Base-by-base conservation (phyloP, 1,140 invertebrate species). In the Solenopsis invicta region DNA sequence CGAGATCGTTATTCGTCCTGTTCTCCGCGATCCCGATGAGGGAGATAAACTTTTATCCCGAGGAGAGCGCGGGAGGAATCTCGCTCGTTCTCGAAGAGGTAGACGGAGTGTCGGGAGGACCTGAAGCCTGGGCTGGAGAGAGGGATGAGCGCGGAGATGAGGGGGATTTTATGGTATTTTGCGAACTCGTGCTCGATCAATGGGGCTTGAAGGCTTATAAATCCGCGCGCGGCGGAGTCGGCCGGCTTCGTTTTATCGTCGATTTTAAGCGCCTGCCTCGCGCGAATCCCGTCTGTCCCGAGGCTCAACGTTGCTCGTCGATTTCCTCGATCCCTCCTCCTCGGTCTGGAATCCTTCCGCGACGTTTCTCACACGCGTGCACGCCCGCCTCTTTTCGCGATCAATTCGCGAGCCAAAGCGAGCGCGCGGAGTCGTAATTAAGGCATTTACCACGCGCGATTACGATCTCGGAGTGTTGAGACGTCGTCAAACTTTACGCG, bases 131-230 rank as follows among this genome's bases (percentile, higher is more conserved):
- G 48, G 6, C 41, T 18, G 37, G 34, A 12, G 29, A n/a, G 80
- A 52, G 21, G 29, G 45, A 21, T 48, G 59, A 64, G 34, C 24
- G 71, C 48, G 52, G 45, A 29, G 52, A n/a, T 64, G 54, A 59
- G 24, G 54, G 59, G n/a, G 50, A 64, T 64, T 87, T 86, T 86
- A 86, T 78, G 59, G 85, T 69, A 82, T 56, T 82, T 86, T 67
- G 59, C 75, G 45, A 64, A 61, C 59, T 59, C 48, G 85, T 81
- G 85, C 71, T 48, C 72, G 80, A 88, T 88, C 84, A 85, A 88
- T 69, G 69, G 45, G 54, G 45, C 59, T 77, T 77, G 78, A 87
- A 89, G 64, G 56, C 88, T 87, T 85, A 82, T 89, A 89, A 90
- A 90, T 90, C 87, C 72, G 54, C 13, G 29, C 29, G 24, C 62